Conservation (phyloP, 2,113 vertebrate genomes). For the Ochotona princeps region DNA sequence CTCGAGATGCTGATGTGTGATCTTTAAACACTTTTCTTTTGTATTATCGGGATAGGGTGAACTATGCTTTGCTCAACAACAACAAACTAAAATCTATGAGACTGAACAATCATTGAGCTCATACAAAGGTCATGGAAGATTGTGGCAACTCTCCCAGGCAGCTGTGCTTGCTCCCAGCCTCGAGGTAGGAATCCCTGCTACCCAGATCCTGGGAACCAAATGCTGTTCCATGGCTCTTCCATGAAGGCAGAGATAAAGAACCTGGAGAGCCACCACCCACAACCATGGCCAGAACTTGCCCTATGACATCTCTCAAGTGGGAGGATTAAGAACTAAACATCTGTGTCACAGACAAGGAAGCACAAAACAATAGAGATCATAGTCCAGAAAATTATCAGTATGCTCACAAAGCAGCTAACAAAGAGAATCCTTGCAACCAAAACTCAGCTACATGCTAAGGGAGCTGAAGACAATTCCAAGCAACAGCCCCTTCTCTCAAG, state of each 20-base stretch:
- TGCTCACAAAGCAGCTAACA: conserved; percentile 1
- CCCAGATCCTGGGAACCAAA: not conserved
- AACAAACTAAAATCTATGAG: not conserved
- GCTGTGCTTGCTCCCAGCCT: not conserved
- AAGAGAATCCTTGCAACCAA: not conserved
- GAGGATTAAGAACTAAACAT: not conserved
- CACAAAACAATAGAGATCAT: conserved; percentile 7
- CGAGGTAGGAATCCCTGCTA: not conserved
- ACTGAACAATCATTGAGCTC: not conserved
- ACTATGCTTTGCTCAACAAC: not conserved
- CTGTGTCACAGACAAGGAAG: not conserved
- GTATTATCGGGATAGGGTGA: not conserved
- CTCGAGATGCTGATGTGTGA: not conserved
- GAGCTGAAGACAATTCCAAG: not conserved
- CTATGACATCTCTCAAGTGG: not conserved
- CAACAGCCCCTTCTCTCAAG: not conserved
- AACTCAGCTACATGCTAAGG: not conserved
- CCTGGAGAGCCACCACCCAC: not conserved
- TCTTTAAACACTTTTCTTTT: conserved; percentile 7
- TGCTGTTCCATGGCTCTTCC: not conserved
- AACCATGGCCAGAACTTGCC: not conserved
- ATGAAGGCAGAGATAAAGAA: not conserved
- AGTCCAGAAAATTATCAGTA: conserved; percentile 1
- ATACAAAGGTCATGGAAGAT: not conserved
- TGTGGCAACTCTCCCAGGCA: not conserved